A percentile compares a stretch with the other conserved stretches of the same genome.
Evolutionary conservation across 2,797 vertebrate species (phyloP).

Genomic region (Enteromius argenteus): DNA sequence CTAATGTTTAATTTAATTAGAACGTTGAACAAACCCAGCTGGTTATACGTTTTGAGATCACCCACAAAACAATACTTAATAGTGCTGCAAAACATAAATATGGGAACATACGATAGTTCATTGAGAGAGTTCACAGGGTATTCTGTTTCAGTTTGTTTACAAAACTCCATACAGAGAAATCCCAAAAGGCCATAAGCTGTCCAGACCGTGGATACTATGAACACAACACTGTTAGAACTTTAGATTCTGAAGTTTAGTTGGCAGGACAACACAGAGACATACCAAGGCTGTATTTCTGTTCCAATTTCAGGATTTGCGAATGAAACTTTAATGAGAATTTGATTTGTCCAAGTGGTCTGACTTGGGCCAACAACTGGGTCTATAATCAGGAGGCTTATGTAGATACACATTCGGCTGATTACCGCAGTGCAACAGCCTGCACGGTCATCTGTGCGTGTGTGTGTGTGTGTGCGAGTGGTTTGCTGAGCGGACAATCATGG

Average conservation of each 20-base stretch:
- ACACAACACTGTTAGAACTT: slow-evolving; percentile 46
- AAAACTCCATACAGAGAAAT: slow-evolving; percentile 49
- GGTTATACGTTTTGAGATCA: not conserved
- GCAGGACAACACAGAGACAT: slow-evolving; percentile 38
- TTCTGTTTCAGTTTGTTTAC: slow-evolving; percentile 55
- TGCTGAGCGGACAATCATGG: slow-evolving; percentile 41
- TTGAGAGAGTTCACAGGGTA: slow-evolving; percentile 41
- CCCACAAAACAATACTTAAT: not conserved
- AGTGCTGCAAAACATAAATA: not conserved
- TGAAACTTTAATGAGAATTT: slow-evolving; percentile 52
- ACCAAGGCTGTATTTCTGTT: slow-evolving; percentile 37
- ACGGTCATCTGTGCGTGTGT: slow-evolving; percentile 38
- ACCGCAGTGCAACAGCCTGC: slow-evolving; percentile 48
- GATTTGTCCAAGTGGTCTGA: slow-evolving; percentile 43
- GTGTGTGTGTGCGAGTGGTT: slow-evolving; percentile 23
- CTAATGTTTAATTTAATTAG: not conserved
- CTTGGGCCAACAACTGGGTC: slow-evolving; percentile 48
- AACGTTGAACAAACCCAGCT: not conserved
- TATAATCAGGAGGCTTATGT: slow-evolving; percentile 57
- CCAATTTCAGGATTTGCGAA: slow-evolving; percentile 38
- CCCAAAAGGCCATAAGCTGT: slow-evolving; percentile 27
- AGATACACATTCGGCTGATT: slow-evolving; percentile 57
- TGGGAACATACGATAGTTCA: not conserved
- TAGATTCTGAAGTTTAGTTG: slow-evolving; percentile 52
- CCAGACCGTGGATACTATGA: slow-evolving; percentile 32